Evolutionary conservation across 2,888 invertebrate species (phyloP).

Genomic region (Trachelus iudaicus): DNA sequence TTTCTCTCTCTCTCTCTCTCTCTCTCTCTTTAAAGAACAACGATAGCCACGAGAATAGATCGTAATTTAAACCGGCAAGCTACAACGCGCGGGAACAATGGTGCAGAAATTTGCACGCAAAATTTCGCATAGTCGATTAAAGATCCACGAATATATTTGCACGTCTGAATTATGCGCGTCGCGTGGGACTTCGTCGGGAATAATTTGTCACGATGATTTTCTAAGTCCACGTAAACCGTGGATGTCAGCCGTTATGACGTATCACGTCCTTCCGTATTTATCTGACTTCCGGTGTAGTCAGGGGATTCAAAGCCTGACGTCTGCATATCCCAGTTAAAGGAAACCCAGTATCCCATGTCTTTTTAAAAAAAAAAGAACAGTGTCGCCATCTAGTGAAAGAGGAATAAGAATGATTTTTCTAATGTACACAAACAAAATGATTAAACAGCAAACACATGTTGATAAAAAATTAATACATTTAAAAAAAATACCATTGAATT

Average conservation of each 20-base stretch:
- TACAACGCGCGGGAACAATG: not conserved
- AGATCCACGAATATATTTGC: not conserved
- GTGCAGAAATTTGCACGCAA: not conserved
- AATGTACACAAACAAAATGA: not conserved
- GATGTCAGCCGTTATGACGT: not conserved
- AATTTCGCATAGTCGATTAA: not conserved
- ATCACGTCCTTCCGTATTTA: not conserved
- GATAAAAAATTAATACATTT: not conserved
- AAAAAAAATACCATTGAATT: not conserved
- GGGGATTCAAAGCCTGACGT: not conserved
- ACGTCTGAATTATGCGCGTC: not conserved
- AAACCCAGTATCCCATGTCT: not conserved
- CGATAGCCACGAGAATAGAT: not conserved
- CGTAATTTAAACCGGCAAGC: not conserved
- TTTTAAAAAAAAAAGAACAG: not conserved
- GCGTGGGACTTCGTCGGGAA: not conserved
- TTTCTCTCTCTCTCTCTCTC: too few relatives aligned
- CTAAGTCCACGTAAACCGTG: not conserved
- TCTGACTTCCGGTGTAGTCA: not conserved
- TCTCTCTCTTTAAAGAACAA: not conserved
- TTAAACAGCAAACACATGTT: not conserved
- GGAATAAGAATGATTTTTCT: not conserved
- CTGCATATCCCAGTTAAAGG: not conserved
- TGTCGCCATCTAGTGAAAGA: not conserved
- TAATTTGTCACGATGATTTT: not conserved